Evolutionary conservation across 2,113 vertebrate species (phyloP).

Genomic region (Cryptomyrus ogoouensis): DNA sequence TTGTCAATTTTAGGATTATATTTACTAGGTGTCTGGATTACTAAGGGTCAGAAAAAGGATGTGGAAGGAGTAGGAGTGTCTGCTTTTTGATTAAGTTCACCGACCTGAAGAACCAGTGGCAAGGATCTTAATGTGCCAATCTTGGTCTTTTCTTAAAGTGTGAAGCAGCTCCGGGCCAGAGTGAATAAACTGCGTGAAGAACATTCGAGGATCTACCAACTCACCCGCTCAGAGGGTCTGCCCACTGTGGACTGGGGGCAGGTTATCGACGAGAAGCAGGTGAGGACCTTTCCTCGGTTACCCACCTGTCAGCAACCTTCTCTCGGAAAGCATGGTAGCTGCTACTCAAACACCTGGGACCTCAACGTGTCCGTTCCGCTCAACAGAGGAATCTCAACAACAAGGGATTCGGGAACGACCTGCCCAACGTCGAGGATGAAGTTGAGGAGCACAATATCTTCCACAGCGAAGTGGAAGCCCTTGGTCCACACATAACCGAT

Average conservation of each 20-base stretch:
- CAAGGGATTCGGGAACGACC: conserved; percentile 80
- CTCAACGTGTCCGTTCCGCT: not conserved
- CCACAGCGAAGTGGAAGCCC: conserved; percentile 91
- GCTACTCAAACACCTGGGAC: too few relatives aligned
- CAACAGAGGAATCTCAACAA: conserved; percentile 67
- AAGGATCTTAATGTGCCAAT: not conserved
- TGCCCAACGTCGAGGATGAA: conserved; percentile 80
- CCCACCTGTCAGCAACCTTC: not conserved
- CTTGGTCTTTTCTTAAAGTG: conserved; percentile 52
- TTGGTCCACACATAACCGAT: conserved; percentile 75
- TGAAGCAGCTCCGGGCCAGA: conserved; percentile 81
- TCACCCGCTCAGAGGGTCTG: conserved; percentile 58
- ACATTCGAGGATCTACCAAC: conserved; percentile 75
- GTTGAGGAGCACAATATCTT: conserved; percentile 95
- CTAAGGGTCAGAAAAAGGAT: not conserved
- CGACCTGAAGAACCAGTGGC: not conserved
- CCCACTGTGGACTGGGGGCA: conserved; percentile 85
- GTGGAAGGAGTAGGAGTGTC: not conserved
- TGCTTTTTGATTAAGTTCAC: not conserved
- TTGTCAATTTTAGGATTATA: not conserved
- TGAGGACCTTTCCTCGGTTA: conserved; percentile 40
- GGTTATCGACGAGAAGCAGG: conserved; percentile 87
- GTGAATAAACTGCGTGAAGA: conserved; percentile 72
- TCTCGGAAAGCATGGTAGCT: not conserved
- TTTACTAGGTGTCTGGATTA: not conserved